Base-by-base conservation (phyloP, 1,140 invertebrate genomes). In the Drosophila burlai region DNA sequence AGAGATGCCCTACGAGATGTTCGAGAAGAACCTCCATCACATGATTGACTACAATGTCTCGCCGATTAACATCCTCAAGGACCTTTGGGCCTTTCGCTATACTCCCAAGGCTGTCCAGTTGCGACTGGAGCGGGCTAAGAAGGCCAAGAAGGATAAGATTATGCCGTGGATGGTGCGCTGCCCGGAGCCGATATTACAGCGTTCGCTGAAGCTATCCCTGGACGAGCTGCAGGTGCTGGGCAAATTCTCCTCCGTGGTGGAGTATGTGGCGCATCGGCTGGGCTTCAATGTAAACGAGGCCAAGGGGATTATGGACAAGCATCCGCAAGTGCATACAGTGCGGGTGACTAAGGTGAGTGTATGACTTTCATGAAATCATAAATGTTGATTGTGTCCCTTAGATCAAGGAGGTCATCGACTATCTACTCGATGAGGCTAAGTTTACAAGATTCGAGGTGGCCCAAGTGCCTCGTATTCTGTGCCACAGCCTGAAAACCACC, bases 91-190 rank as follows among this genome's bases (percentile, higher is more conserved):
- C 9, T 94, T 95, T 59, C 92, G 91, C 13, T 94, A 94, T 74
- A 93, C 81, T 24, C 68, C 91, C 6, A 72, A 92, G 18, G 80
- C 81, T 0, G 93, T 94, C 18, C 72, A 89, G 64, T 10, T 92
- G 40, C 87, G 94, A 5, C 64, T 94, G 29, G 80, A 93, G 54
- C 76, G 83, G 6, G 93, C 93, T 1, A 93, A 93, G 73, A 64
- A 90, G 21, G 91, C 92, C 18, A 93, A 94, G 18, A 90, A 94
- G 24, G 87, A 90, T 40, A 93, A 91, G 61, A 82, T 94, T 7
- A 95, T 94, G 91, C 94, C 94, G 0, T 95, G 94, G 94, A 94
- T 95, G 94, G 86, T 95, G 11, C 89, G 94, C 21, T 94, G 93
- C 57, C 84, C 93, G 6, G 89, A 92, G 49, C 78, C 93, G 7